Evolutionary conservation across 2,888 invertebrate species (phyloP), one percentile per base, ranked within the genome.

Genomic region (Acanthoscelides obtectus): DNA sequence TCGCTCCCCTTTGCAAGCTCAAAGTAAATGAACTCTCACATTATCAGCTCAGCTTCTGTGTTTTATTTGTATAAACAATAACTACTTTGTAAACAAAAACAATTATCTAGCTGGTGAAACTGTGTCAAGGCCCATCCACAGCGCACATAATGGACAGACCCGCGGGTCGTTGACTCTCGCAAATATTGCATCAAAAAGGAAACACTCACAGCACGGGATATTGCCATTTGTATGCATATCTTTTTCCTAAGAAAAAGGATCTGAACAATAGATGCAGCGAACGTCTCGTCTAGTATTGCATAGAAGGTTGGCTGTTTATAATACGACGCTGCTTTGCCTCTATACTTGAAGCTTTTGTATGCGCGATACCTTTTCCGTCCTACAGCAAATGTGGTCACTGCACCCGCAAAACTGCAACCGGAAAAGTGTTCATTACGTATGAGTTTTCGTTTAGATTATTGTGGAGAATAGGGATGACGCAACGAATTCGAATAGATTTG

Each of bases 71-170:
- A 70, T 67, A 27, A 67, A 25, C 64, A 72, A 66, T 72, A 69
- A 72, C 69, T 67, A 63, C 66, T 68, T 69, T 69, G 65, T 63
- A 69, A 74, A 72, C 72, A 74, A 74, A 74, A 74, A 74, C 74
- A 74, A 72, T 70, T 22, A 66, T 71, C 69, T 73, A 68, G 68
- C 68, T 67, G 69, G 63, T 22, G 71, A 72, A 74, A 71, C 66
- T 74, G 65, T 74, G 74, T 72, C 74, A 74, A 74, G 74, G 74
- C 72, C 72, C 64, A 71, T 66, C 69, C 71, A 68, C 72, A 72
- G 71, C 72, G 72, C 72, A 74, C 66, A 72, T 71, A 69, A 72
- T 72, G 68, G 72, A 71, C 64, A 67, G 71, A 22, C 12, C 45
- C 69, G 22, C 64, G 64, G 74, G 72, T 71, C 74, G 22, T 66